Base-by-base conservation (phyloP, 2,888 invertebrate genomes). In the Drosophila mimica region DNA sequence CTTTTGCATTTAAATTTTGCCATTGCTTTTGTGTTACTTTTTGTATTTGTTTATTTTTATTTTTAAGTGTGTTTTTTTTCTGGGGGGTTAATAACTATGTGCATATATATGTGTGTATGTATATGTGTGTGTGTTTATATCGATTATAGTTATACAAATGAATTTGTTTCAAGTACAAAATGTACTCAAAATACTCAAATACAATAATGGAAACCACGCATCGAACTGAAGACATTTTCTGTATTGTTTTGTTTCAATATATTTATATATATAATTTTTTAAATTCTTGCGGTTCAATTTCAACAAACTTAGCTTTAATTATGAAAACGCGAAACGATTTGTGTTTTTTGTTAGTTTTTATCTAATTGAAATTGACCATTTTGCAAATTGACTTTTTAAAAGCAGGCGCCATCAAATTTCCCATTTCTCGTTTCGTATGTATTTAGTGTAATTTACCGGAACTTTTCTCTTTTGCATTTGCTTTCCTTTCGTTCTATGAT, bases 181-280 rank as follows among this genome's bases (percentile, higher is more conserved):
- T 76, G 60, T 75, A 56, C 61, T 48, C 63, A 58, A 62, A 73
- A 79, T 68, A 68, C 68, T 70, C 46, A 56, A 56, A 59, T 43
- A 82, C 48, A 70, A 69, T 36, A 88, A 84, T 84, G 87, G 84
- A 84, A 90, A 90, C 90, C 90, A 90, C 87, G 74, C 81, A 90
- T 86, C 81, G 84, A 84, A 84, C 84, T 84, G 84, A 84, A 84
- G 90, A 84, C 90, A 65, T 58, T 62, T 51, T 62, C 63, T 77
- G 67, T 56, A 46, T 61, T 61, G 17, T 63, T 60, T 70, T 49
- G 9, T 48, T 57, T 61, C 28, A 62, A 66, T 54, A n/a, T 64
- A 36, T 46, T 43, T 61, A 53, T 62, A 38, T 62, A 38, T 30
- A 20, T 43, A 15, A 30, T 20, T 43, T 49, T 58, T 34, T 88